Evolutionary conservation across 2,888 invertebrate species (phyloP), one percentile per base, ranked within the genome.

Genomic region (Ephialtes manifestator): DNA sequence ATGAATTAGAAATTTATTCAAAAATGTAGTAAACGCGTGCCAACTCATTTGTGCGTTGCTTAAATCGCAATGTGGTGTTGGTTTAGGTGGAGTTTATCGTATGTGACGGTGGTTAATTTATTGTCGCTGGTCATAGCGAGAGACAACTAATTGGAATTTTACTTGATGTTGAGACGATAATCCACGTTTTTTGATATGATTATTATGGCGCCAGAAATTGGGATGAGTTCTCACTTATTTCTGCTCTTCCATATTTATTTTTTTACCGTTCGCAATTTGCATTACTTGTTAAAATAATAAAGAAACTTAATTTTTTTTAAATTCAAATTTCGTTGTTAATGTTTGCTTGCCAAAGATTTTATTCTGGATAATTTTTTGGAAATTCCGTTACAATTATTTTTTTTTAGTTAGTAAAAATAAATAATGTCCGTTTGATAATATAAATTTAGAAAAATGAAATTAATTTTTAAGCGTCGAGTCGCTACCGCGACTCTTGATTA

Each of bases 1-100:
- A 46, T 58, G 46, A 58, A 74, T 74, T 74, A 31, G 58, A 46
- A 46, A 74, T 60, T 74, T 74, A 74, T 74, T 74, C 72, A n/a
- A 20, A 74, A 43, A 74, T 58, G 28, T 28, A 28, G 39, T 72
- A 58, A 72, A 18, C 35, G 55, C 60, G 72, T 60, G 72, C 39
- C 24, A 18, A 7, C 18, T 18, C 65, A 20, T 65, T 35, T 43
- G n/a, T 4, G 15, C 5, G 8, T 35, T 18, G 35, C 63, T 15
- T 60, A n/a, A 35, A 35, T n/a, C n/a, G 5, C 18, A 7, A n/a
- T 8, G n/a, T 63, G 4, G 35, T 1, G 7, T 67, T 43, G 31
- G 35, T 28, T 15, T 35, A 53, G 53, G 13, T 67, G 24, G 39
- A 67, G 15, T 13, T 20, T 20, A 1, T 48, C 18, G 53, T 15